Evolutionary conservation across 2,888 invertebrate genomes (phyloP).

Genomic region (Serripes groenlandicus): DNA sequence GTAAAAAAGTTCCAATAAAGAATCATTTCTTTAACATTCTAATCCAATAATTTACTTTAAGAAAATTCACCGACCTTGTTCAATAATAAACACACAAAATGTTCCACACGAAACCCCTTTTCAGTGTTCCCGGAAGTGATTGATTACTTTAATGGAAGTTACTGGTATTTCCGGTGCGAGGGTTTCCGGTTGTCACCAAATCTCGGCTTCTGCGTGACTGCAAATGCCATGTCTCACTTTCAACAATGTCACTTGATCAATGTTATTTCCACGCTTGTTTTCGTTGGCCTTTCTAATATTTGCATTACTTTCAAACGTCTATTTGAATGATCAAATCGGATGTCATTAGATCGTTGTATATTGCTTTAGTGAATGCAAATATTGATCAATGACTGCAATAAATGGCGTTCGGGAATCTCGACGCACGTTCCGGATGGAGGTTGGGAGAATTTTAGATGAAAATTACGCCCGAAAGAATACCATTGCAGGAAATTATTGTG

Average conservation of each 20-base stretch:
- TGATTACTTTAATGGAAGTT: slow-evolving; percentile 76
- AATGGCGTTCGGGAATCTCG: slow-evolving; percentile 57
- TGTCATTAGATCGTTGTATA: slow-evolving; percentile 68
- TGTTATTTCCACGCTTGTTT: slow-evolving; percentile 67
- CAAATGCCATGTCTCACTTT: slow-evolving; percentile 69
- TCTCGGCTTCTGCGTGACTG: slow-evolving; percentile 65
- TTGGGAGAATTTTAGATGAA: slow-evolving; percentile 61
- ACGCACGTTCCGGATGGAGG: slow-evolving; percentile 61
- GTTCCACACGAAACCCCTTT: slow-evolving; percentile 43
- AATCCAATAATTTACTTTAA: slow-evolving; percentile 7
- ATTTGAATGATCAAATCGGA: slow-evolving; percentile 64
- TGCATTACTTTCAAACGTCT: slow-evolving; percentile 68
- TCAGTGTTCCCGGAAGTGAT: slow-evolving; percentile 66
- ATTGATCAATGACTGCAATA: slow-evolving; percentile 64
- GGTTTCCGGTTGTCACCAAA: slow-evolving; percentile 71
- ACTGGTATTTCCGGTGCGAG: slow-evolving; percentile 73
- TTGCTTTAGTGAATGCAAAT: slow-evolving; percentile 65
- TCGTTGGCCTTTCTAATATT: slow-evolving; percentile 69
- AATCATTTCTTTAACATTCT: too few species aligned
- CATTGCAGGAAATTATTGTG: slow-evolving; percentile 65
- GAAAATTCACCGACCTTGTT: slow-evolving; percentile 7
- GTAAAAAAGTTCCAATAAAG: too few species aligned
- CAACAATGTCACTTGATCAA: slow-evolving; percentile 62
- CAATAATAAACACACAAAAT: slow-evolving; percentile 34
- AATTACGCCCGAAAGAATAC: slow-evolving; percentile 58